Conservation (phyloP, 2,888 invertebrate genomes). For the Sinotaia quadrata region DNA sequence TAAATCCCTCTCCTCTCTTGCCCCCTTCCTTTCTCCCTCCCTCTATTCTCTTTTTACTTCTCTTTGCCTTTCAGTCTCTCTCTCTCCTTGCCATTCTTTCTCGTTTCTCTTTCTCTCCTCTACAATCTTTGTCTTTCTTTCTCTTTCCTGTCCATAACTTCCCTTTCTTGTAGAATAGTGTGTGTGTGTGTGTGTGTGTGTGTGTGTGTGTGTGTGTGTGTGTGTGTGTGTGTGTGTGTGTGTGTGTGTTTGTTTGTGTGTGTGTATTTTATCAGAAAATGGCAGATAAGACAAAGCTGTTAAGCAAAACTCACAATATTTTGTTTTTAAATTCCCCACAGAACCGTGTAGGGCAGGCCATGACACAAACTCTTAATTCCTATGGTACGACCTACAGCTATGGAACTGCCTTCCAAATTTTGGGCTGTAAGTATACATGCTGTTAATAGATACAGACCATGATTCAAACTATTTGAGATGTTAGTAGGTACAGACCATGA, state of each 20-base stretch:
- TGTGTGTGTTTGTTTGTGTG: conserved; percentile 1
- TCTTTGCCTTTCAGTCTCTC: not conserved
- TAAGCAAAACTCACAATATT: too few relatives aligned
- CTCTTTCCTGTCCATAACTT: too few relatives aligned
- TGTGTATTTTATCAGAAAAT: too few relatives aligned
- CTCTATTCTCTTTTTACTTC: conserved; percentile 5
- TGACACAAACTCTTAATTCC: not conserved
- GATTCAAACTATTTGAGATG: not conserved
- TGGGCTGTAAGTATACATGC: conserved; percentile 5
- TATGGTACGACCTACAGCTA: not conserved
- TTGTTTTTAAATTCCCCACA: too few relatives aligned
- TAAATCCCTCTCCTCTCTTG: not conserved
- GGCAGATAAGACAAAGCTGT: too few relatives aligned
- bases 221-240: not conserved
- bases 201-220: not conserved
- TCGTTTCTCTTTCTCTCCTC: not conserved
- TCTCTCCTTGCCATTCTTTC: not conserved
- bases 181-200: conserved; percentile 25
- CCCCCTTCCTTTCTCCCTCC: conserved; percentile 6
- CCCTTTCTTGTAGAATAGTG: not conserved
- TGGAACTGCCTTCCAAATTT: not conserved
- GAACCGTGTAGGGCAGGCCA: not conserved
- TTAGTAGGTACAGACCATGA: too few relatives aligned
- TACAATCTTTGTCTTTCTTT: conserved; percentile 18
- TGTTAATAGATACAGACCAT: too few relatives aligned